A percentile compares a stretch with the other conserved stretches of the same genome.
These are phyloP conservation scores for Lycaena phlaeas DNA, from an alignment of 2,888 invertebrate species.

Conservation along the genomic window DNA sequence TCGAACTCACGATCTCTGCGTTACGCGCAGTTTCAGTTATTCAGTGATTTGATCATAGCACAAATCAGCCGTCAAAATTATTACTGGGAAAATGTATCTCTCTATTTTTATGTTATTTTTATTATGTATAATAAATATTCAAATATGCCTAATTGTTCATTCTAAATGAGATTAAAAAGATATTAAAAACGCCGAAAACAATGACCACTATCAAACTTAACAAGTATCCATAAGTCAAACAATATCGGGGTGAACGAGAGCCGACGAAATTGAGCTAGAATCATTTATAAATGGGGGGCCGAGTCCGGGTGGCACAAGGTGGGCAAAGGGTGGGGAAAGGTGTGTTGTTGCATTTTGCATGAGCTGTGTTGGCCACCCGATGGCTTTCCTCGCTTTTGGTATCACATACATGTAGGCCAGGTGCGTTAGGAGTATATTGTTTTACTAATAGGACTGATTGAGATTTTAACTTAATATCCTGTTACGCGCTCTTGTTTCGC, in stretches of 20 bases:
- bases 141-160: too few species aligned
- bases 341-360: slow-evolving; percentile 58
- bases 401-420: slow-evolving; percentile 13
- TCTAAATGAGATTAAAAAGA: too few species aligned
- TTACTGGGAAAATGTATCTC: too few species aligned
- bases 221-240: slow-evolving; percentile 48
- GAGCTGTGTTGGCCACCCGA: slow-evolving; percentile 44
- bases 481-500: too few species aligned
- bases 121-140: too few species aligned
- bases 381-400: slow-evolving; percentile 23
- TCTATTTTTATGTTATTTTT: too few species aligned
- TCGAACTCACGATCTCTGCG: too few species aligned
- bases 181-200: too few species aligned
- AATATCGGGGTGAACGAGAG: slow-evolving; percentile 41
- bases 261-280: slow-evolving; percentile 57
- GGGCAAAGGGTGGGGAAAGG: slow-evolving; percentile 32
- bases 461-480: slow-evolving; percentile 2
- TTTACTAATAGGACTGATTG: background rate
- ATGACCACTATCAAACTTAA: slow-evolving; percentile 12
- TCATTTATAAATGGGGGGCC: slow-evolving; percentile 58
- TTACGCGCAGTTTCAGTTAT: too few species aligned
- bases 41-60: too few species aligned
- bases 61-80: too few species aligned
- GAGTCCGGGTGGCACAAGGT: slow-evolving; percentile 22
- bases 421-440: slow-evolving; percentile 11